Percentiles rank a stretch among this genome's conserved stretches.
phyloP scores from a whole-genome alignment of 1,140 invertebrate species.

The Hyphantria cunea region DNA sequence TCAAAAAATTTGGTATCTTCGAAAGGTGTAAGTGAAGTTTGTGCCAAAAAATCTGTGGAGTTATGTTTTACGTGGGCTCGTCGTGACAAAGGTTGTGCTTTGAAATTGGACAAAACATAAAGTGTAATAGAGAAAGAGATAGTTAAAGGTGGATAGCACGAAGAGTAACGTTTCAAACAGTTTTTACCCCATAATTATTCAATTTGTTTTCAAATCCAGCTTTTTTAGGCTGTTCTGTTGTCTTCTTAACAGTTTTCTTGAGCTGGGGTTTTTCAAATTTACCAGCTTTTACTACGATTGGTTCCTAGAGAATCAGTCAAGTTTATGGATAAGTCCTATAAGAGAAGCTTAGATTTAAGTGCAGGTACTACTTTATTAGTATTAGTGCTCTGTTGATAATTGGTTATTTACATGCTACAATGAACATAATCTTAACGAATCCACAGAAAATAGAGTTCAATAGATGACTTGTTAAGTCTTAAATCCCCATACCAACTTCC shows the following conservation, averaged over 20 bases:
- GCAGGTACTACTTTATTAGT: constrained; percentile 51
- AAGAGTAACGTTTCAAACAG: constrained; percentile 34
- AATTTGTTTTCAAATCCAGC: constrained; percentile 64
- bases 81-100: constrained; percentile 14
- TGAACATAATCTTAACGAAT: constrained; percentile 33
- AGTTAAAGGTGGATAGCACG: constrained; percentile 44
- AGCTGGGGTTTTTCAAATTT: constrained; percentile 76
- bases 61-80: constrained; percentile 15
- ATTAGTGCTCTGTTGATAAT: constrained; percentile 59
- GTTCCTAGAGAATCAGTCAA: constrained; percentile 70
- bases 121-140: constrained; percentile 30
- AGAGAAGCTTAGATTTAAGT: constrained; percentile 50
- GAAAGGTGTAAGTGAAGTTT: constrained; percentile 20
- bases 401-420: constrained; percentile 42
- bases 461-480: too few species aligned
- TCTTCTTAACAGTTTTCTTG: constrained; percentile 74
- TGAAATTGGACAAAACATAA: constrained; percentile 33
- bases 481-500: too few species aligned
- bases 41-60: constrained; percentile 21
- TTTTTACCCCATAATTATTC: constrained; percentile 83
- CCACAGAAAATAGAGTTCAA: constrained; percentile 38
- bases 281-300: constrained; percentile 68
- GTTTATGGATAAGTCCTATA: constrained; percentile 52
- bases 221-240: constrained; percentile 65
- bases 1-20: constrained; percentile 4